A percentile compares a stretch with the other conserved stretches of the same genome.
Evolutionary conservation across 2,113 vertebrate genomes (phyloP).

Genomic region (Motacilla alba): DNA sequence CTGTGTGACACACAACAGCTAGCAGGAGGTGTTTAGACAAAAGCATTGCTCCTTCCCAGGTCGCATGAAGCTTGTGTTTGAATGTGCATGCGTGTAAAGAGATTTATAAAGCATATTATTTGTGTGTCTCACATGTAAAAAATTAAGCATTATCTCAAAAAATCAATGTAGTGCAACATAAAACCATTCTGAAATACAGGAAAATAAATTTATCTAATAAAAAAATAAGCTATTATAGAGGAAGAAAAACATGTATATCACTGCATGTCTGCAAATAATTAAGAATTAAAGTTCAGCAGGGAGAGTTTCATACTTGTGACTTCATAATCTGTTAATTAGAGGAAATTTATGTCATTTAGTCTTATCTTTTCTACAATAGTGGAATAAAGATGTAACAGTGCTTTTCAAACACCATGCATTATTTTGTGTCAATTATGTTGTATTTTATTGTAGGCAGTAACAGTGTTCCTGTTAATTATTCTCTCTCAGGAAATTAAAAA

Average conservation of each 20-base stretch:
- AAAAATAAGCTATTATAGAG: not conserved
- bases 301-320: not conserved
- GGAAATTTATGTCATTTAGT: not conserved
- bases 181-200: not conserved
- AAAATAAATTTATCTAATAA: not conserved
- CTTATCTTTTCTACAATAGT: not conserved
- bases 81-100: not conserved
- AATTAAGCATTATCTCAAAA: not conserved
- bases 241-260: not conserved
- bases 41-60: not conserved
- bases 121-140: not conserved
- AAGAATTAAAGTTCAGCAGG: not conserved
- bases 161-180: rapidly evolving
- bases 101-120: not conserved
- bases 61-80: not conserved
- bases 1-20: not conserved
- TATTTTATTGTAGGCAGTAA: not conserved
- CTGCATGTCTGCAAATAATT: not conserved
- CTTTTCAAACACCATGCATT: not conserved
- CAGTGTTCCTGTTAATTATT: not conserved
- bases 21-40: not conserved
- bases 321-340: not conserved
- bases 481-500: not conserved
- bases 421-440: not conserved
- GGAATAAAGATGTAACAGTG: not conserved